phyloP scores from a whole-genome alignment of 2,797 vertebrate genomes.

The Rhinogobio ventralis region DNA sequence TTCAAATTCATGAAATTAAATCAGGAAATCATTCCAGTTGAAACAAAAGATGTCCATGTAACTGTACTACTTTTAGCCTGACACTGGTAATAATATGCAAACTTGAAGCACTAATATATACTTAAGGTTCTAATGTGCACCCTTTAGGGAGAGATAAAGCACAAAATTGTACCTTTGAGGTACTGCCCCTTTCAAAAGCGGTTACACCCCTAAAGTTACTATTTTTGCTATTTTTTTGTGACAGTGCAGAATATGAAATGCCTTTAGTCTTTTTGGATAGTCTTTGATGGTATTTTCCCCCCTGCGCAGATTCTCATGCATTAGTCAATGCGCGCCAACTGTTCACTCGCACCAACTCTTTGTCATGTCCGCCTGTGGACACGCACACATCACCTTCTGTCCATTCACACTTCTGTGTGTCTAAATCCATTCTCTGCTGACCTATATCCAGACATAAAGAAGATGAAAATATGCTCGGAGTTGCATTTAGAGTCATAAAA shows the following conservation, averaged over 20 bases:
- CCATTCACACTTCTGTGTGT: constrained; percentile 26
- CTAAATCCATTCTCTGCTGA: neutral
- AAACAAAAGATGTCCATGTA: neutral
- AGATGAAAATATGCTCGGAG: neutral
- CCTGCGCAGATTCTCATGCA: constrained; percentile 57
- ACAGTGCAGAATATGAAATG: constrained; percentile 42
- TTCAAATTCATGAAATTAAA: neutral
- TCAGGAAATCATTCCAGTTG: neutral
- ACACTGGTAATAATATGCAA: constrained; percentile 2
- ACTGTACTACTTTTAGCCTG: neutral
- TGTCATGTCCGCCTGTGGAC: constrained; percentile 35
- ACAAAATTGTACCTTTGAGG: constrained; percentile 13
- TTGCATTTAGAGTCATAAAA: constrained; percentile 21
- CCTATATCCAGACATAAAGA: constrained; percentile 13
- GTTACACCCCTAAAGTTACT: constrained; percentile 5
- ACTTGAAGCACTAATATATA: neutral
- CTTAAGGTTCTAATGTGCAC: constrained; percentile 8
- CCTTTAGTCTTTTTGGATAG: constrained; percentile 25
- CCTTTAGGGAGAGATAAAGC: neutral
- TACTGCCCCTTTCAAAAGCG: neutral
- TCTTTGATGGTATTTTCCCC: constrained; percentile 42
- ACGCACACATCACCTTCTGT: constrained; percentile 30
- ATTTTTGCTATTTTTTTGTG: constrained; percentile 5
- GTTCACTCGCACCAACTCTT: constrained; percentile 53
- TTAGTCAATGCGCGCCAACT: constrained; percentile 65